Evolutionary conservation across 2,888 invertebrate species (phyloP), one percentile per base, ranked within the genome.

Genomic region (Polyommatus iphigenia): DNA sequence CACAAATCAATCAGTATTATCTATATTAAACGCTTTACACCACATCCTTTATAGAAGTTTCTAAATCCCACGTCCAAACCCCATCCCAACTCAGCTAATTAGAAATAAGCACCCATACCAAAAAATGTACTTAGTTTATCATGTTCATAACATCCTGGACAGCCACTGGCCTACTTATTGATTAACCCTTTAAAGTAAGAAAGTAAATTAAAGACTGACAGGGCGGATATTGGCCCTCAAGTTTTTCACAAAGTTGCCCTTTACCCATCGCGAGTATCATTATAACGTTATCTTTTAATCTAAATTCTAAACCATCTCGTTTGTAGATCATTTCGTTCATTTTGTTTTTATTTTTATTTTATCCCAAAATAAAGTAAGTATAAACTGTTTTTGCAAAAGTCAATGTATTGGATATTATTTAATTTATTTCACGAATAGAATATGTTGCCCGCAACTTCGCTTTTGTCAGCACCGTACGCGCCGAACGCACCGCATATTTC

Each of bases 231-330:
- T 67, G 67, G 10, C 29, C 15, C 32, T 67, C 29, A 29, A 67
- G 67, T 67, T 67, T 67, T 32, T 67, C 6, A 67, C 67, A 67
- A 67, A 67, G 67, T 67, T 67, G 54, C 67, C 29, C 24, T 62
- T 62, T 62, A 4, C 10, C 20, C 6, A 29, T 29, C 32, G 67
- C 29, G 24, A 67, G 67, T 67, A 32, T 67, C 15, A 15, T 67
- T 15, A 67, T 29, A 67, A 67, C 24, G 67, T 67, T 67, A 67
- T 67, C 67, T 67, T 67, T 29, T 1, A 29, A 67, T 24, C 24
- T 15, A 24, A 24, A 24, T 24, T 24, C 24, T 24, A 24, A 24
- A 24, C 24, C 24, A 24, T 24, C 24, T 24, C 24, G 24, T 24
- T 24, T 18, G 15, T 67, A 29, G 67, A 67, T 15, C 13, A 18